Conservation (phyloP, 2,888 invertebrate species). For the Digitonthophagus gazella region DNA sequence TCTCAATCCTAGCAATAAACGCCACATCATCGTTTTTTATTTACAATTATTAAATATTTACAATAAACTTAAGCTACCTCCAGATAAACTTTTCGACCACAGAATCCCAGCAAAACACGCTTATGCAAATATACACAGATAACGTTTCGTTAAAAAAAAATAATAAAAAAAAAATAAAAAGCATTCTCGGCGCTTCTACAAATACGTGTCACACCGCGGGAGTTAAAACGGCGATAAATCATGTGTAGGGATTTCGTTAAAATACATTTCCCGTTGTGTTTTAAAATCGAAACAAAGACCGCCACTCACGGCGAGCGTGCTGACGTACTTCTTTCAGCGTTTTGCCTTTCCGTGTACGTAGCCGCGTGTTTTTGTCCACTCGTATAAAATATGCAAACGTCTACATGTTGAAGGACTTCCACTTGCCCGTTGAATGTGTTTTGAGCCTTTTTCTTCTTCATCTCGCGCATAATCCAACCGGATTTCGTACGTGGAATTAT, state of each 20-base stretch:
- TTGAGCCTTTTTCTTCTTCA: not conserved
- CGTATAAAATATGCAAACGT: conserved; percentile 2
- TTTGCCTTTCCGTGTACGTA: not conserved
- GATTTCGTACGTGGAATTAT: not conserved
- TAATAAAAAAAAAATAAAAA: too few species aligned
- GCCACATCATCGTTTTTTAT: too few species aligned
- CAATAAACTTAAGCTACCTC: too few species aligned
- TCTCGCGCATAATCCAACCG: not conserved
- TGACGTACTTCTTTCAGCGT: not conserved
- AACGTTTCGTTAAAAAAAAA: too few species aligned
- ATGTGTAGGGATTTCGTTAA: not conserved
- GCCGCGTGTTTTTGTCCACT: not conserved
- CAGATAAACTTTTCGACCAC: too few species aligned
- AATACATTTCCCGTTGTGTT: not conserved
- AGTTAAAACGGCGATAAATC: not conserved
- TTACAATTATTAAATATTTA: too few species aligned
- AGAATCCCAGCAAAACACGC: too few species aligned
- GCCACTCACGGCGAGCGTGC: not conserved
- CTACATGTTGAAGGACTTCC: not conserved
- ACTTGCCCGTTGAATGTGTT: not conserved
- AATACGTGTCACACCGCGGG: not conserved
- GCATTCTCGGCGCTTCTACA: not conserved
- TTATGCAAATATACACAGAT: too few species aligned
- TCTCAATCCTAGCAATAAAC: too few species aligned
- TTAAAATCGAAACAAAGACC: not conserved